phyloP scores from a whole-genome alignment of 2,113 vertebrate species.

The Hypocryptadius cinnamomeus region DNA sequence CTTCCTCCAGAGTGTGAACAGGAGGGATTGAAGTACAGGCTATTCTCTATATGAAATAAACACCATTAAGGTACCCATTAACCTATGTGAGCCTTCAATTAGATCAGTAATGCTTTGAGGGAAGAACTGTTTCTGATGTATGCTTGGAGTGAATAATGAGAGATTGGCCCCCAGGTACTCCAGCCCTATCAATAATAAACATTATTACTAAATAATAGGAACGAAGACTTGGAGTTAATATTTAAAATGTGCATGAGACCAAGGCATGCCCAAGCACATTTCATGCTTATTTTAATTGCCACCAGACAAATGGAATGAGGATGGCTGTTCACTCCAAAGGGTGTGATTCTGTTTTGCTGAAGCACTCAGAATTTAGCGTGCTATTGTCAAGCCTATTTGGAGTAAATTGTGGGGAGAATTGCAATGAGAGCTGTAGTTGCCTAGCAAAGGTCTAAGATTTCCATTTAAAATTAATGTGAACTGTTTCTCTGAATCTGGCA shows the following conservation, averaged over 20 bases:
- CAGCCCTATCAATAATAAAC: slow-evolving; percentile 37
- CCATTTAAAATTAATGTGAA: slow-evolving; percentile 62
- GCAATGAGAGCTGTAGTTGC: slow-evolving; percentile 51
- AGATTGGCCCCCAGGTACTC: slow-evolving; percentile 24
- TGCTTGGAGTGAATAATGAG: slow-evolving; percentile 5
- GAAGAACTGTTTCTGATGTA: background rate
- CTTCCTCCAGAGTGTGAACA: background rate
- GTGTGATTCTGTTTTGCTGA: slow-evolving; percentile 43
- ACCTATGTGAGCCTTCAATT: slow-evolving; percentile 12
- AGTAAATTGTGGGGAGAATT: slow-evolving; percentile 41
- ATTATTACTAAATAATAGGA: slow-evolving; percentile 52
- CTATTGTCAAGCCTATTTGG: slow-evolving; percentile 35
- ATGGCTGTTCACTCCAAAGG: background rate
- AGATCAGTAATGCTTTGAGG: background rate
- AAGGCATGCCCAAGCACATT: slow-evolving; percentile 35
- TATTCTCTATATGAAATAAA: background rate
- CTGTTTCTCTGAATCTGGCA: slow-evolving; percentile 38
- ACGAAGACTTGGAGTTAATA: background rate
- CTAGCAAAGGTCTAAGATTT: slow-evolving; percentile 60
- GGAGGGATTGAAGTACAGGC: background rate
- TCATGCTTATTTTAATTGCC: slow-evolving; percentile 44
- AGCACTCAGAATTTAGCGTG: slow-evolving; percentile 17
- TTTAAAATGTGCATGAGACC: slow-evolving; percentile 29
- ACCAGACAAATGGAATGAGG: slow-evolving; percentile 22
- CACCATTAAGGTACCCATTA: background rate